These are phyloP conservation scores for Oxytorus armatus DNA, from an alignment of 2,888 invertebrate species.

Conservation along the genomic window DNA sequence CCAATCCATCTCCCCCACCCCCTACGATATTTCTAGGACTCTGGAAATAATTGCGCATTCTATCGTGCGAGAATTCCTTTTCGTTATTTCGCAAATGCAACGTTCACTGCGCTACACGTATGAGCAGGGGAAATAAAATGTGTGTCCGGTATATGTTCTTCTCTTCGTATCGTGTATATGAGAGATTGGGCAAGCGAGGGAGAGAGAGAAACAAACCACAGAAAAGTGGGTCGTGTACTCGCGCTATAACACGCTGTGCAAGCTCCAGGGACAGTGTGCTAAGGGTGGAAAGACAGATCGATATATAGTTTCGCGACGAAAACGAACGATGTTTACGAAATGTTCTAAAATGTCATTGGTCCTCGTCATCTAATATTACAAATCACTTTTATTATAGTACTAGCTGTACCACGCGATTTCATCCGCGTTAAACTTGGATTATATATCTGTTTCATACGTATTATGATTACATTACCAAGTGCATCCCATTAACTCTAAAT, in stretches of 20 bases:
- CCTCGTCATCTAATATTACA: neutral
- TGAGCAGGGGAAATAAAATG: conserved; percentile 3
- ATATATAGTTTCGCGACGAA: conserved; percentile 49
- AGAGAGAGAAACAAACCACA: conserved; percentile 36
- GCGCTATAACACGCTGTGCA: conserved; percentile 40
- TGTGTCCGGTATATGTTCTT: neutral
- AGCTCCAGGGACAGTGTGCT: conserved; percentile 44
- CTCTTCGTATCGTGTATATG: conserved; percentile 21
- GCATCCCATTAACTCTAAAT: too few relatives aligned
- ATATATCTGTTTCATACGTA: too few relatives aligned
- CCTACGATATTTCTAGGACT: neutral
- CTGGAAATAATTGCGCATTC: conserved; percentile 1
- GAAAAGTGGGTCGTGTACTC: conserved; percentile 56
- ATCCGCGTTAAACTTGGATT: too few relatives aligned
- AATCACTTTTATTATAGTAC: neutral
- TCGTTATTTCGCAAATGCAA: conserved; percentile 16
- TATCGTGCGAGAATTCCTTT: conserved; percentile 25
- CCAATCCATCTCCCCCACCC: neutral
- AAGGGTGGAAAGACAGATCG: conserved; percentile 54
- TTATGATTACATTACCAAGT: too few relatives aligned
- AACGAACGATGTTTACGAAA: conserved; percentile 32
- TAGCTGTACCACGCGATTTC: neutral
- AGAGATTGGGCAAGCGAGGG: conserved; percentile 29
- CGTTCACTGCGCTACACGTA: neutral
- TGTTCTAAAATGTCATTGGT: conserved; percentile 41